Evolutionary conservation across 2,888 invertebrate genomes (phyloP).

Genomic region (Abrostola tripartita): DNA sequence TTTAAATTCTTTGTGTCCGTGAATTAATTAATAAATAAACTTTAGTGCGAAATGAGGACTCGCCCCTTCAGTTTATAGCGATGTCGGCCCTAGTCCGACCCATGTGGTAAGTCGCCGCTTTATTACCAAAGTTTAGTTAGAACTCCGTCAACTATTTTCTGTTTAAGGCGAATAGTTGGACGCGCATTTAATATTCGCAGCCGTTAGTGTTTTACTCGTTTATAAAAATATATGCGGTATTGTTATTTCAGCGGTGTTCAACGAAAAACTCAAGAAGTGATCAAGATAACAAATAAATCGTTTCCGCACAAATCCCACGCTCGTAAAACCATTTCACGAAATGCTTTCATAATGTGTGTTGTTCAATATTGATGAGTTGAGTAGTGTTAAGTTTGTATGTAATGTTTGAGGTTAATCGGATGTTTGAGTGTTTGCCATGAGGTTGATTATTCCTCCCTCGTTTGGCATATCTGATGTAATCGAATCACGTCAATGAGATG

Average conservation of each 20-base stretch:
- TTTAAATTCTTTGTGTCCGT: conserved; percentile 70
- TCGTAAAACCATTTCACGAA: conserved; percentile 88
- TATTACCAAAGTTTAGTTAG: conserved; percentile 52
- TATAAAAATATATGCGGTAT: conserved; percentile 62
- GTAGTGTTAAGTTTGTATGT: conserved; percentile 56
- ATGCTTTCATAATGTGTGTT: conserved; percentile 81
- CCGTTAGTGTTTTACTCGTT: conserved; percentile 57
- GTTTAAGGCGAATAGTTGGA: conserved; percentile 66
- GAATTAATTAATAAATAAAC: conserved; percentile 62
- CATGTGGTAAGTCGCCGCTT: conserved; percentile 83
- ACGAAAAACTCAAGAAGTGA: conserved; percentile 77
- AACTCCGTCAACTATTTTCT: conserved; percentile 66
- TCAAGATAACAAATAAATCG: conserved; percentile 71
- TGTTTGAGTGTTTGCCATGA: conserved; percentile 62
- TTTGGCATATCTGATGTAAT: conserved; percentile 71
- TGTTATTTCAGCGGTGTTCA: conserved; percentile 83
- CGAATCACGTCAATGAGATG: conserved; percentile 70
- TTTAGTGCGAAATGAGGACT: conserved; percentile 84
- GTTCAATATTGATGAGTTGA: conserved; percentile 58
- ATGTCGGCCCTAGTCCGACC: conserved; percentile 89
- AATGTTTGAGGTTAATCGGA: conserved; percentile 55
- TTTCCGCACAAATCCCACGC: conserved; percentile 88
- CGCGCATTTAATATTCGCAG: conserved; percentile 53
- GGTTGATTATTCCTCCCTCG: conserved; percentile 66
- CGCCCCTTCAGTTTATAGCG: conserved; percentile 82